phyloP scores from a whole-genome alignment of 2,113 vertebrate genomes.

The Potamarius usumacintae region DNA sequence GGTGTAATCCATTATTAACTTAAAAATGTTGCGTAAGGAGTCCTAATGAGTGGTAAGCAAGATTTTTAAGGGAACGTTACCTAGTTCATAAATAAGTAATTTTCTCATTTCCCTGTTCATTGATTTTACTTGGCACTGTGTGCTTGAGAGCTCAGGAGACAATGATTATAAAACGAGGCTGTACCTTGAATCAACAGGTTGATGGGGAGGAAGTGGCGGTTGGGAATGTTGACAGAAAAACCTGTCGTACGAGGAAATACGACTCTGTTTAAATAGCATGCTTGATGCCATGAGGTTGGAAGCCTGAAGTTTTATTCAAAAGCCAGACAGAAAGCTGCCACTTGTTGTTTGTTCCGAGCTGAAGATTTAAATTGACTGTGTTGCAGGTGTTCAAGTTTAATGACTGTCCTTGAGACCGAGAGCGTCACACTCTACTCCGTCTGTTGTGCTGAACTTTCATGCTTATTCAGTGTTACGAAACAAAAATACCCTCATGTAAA shows the following conservation, averaged over 20 bases:
- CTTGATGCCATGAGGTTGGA: neutral
- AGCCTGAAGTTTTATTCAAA: neutral
- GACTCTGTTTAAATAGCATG: constrained; percentile 46
- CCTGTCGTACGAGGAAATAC: constrained; percentile 71
- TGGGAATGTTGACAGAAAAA: constrained; percentile 60
- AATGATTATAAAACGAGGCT: neutral
- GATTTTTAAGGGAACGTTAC: neutral
- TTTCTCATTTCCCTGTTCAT: neutral
- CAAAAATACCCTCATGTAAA: neutral
- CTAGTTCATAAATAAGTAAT: neutral
- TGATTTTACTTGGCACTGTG: constrained; percentile 30
- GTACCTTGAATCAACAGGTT: constrained; percentile 34
- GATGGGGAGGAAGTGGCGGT: constrained; percentile 35
- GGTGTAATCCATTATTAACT: neutral
- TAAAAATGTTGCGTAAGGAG: neutral
- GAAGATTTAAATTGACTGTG: neutral
- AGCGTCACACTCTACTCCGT: neutral
- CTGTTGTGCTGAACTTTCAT: neutral
- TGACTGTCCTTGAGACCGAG: neutral
- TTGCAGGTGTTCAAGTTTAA: neutral
- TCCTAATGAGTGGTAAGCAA: too few species aligned
- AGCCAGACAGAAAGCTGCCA: neutral
- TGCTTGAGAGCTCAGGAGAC: neutral
- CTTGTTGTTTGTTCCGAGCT: neutral
- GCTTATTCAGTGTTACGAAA: neutral